Evolutionary conservation across 1,140 invertebrate species (phyloP), one percentile per base, ranked within the genome.

Genomic region (Bombus sylvicola): DNA sequence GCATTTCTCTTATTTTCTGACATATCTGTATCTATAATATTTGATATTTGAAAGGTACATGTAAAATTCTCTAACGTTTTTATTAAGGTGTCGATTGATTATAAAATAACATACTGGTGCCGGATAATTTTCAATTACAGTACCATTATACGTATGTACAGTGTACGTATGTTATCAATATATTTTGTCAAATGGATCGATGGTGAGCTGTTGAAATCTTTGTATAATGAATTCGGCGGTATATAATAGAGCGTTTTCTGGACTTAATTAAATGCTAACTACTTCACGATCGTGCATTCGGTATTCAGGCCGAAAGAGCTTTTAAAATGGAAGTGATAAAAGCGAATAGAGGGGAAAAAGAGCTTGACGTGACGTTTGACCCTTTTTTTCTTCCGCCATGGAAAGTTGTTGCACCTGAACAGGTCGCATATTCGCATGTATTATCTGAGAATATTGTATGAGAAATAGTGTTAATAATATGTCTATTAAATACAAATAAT

Each of bases 211-310:
- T 34, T 25, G 15, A 57, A 64, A 82, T 62, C 47, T 31, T 13
- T 59, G 12, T 22, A 41, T 34, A 73, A 81, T 39, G 78, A 72
- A 41, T 37, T 81, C 41, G 47, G 15, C 62, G 10, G 13, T 64
- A 59, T n/a, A 77, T 59, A 72, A 79, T 79, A 62, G 39, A 72
- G n/a, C 62, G 28, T 37, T 43, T 41, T 39, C 53, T 43, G 22
- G 39, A 31, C 39, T 84, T 78, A 79, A 84, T 85, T 79, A 73
- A 80, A 85, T 85, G 68, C 83, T 85, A 85, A 85, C 80, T 85
- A 85, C 68, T 15, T 25, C 31, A 57, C 25, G 66, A 71, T 64
- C 76, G 68, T 72, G 53, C 39, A 72, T 85, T 79, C 41, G 39
- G 77, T 53, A 64, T 72, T 59, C 47, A 53, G 34, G 41, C 1